These are phyloP conservation scores for Salvelinus namaycush DNA, from an alignment of 2,113 vertebrate genomes.

Conservation along the genomic window DNA sequence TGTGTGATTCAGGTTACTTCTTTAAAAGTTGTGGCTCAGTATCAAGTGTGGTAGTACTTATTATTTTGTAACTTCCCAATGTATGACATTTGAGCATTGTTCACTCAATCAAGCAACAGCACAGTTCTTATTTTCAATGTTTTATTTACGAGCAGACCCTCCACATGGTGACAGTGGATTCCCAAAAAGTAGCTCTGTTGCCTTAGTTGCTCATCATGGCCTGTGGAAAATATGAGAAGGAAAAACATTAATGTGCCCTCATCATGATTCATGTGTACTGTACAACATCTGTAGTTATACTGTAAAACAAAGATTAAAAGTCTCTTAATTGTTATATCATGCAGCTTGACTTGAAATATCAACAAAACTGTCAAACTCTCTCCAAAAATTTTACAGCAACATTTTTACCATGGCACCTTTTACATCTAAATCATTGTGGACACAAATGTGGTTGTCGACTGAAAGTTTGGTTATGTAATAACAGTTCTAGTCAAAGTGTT, in stretches of 20 bases:
- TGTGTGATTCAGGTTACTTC: neutral
- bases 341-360: too few species aligned
- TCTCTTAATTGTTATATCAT: too few species aligned
- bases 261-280: neutral
- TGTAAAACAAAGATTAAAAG: neutral
- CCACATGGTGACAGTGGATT: neutral
- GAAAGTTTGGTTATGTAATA: too few species aligned
- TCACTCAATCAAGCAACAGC: neutral
- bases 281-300: neutral
- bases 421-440: too few species aligned
- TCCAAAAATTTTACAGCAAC: too few species aligned
- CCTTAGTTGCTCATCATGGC: constrained; percentile 59
- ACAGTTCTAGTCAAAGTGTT: neutral
- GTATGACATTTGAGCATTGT: neutral
- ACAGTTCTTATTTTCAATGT: neutral
- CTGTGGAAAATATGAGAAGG: constrained; percentile 46
- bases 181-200: neutral
- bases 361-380: too few species aligned
- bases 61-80: neutral
- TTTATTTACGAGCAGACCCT: neutral
- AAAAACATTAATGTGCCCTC: neutral
- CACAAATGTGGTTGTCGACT: too few species aligned
- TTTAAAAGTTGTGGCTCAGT: neutral
- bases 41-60: neutral
- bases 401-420: too few species aligned